phyloP scores from a whole-genome alignment of 1,140 invertebrate species.

The Lordiphosa clarofinis region DNA sequence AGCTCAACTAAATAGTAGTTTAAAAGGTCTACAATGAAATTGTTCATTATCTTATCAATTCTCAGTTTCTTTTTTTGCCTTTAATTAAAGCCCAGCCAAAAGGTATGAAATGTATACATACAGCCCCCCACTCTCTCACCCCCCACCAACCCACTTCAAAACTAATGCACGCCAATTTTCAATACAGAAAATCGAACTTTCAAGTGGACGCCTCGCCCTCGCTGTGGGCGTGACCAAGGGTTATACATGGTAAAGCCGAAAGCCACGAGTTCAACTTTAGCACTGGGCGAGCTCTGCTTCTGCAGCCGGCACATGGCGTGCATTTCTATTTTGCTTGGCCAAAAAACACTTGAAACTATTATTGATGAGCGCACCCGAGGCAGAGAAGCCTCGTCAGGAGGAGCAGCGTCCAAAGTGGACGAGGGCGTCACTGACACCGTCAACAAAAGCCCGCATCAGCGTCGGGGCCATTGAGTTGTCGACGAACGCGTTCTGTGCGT shows the following conservation, averaged over 20 bases:
- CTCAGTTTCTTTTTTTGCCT: not conserved
- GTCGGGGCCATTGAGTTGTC: constrained; percentile 28
- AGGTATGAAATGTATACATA: constrained; percentile 10
- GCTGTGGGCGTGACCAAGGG: constrained; percentile 13
- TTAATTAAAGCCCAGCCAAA: constrained; percentile 31
- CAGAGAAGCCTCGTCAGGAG: not conserved
- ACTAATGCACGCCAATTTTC: constrained; percentile 68
- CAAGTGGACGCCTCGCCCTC: constrained; percentile 47
- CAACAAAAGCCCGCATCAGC: constrained; percentile 6
- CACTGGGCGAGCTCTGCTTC: constrained; percentile 9
- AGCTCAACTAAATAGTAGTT: no score
- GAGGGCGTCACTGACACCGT: constrained; percentile 50
- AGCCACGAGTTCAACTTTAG: constrained; percentile 3
- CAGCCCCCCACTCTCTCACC: constrained; percentile 4
- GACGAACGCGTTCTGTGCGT: constrained; percentile 70
- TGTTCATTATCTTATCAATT: no score
- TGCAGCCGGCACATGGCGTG: constrained; percentile 51
- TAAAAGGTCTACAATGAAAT: no score
- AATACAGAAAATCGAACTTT: constrained; percentile 74
- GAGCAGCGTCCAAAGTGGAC: constrained; percentile 25
- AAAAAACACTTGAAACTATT: constrained; percentile 70
- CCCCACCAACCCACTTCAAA: constrained; percentile 15
- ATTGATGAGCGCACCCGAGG: constrained; percentile 45
- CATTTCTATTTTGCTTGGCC: constrained; percentile 58
- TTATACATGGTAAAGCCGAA: constrained; percentile 1